Percentiles rank a stretch among this genome's conserved stretches.
These are phyloP conservation scores for Pipistrellus pygmaeus DNA, from an alignment of 2,797 vertebrate species.

Conservation along the genomic window DNA sequence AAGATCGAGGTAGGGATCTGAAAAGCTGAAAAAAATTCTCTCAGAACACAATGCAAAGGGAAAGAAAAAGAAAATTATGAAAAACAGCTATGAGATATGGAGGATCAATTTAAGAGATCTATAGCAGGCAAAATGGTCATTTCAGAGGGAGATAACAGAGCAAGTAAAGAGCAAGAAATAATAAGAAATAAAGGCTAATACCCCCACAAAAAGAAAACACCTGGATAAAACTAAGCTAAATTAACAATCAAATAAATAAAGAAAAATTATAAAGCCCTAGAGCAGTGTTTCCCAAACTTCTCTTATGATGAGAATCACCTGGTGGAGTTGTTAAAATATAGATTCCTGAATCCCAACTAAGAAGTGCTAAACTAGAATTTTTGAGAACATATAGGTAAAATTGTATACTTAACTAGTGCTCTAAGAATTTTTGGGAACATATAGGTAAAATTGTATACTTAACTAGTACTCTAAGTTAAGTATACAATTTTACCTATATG, in stretches of 20 bases:
- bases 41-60: neutral
- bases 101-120: neutral
- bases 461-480: too few species aligned
- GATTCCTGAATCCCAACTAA: too few species aligned
- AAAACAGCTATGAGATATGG: neutral
- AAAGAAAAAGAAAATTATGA: neutral
- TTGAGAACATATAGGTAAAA: too few species aligned
- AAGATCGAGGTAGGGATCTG: neutral
- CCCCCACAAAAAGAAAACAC: neutral
- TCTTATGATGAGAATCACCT: too few species aligned
- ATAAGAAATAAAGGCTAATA: neutral
- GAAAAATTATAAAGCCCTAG: neutral
- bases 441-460: too few species aligned
- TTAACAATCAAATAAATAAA: slow-evolving; percentile 17
- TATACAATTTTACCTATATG: too few species aligned
- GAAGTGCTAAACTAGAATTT: too few species aligned
- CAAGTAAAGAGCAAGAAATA: neutral
- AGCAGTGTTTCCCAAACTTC: too few species aligned
- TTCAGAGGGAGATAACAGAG: neutral
- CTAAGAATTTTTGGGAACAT: too few species aligned
- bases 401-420: too few species aligned
- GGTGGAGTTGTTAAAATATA: too few species aligned
- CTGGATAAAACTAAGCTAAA: neutral
- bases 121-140: neutral
- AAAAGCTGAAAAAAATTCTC: neutral